Evolutionary conservation across 2,113 vertebrate genomes (phyloP).

Genomic region (Ceuthmochares aereus): DNA sequence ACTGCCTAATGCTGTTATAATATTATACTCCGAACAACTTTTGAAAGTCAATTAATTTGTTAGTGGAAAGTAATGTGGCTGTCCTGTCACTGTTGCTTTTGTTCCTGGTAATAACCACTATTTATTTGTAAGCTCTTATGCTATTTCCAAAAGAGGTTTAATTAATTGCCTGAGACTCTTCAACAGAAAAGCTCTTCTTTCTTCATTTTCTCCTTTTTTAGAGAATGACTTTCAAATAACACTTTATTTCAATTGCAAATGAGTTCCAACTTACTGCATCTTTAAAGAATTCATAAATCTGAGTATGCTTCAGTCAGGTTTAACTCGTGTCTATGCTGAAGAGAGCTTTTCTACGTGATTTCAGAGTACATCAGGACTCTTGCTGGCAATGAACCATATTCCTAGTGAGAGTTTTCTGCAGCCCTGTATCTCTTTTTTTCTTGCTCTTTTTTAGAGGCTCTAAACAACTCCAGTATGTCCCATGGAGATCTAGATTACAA

Average conservation of each 20-base stretch:
- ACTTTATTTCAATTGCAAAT: slow-evolving; percentile 60
- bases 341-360: background rate
- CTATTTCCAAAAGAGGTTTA: slow-evolving; percentile 45
- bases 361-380: background rate
- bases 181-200: slow-evolving; percentile 30
- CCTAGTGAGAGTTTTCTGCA: background rate
- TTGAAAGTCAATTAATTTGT: slow-evolving; percentile 35
- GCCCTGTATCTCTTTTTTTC: background rate
- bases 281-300: slow-evolving; percentile 52
- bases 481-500: background rate
- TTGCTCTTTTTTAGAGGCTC: background rate
- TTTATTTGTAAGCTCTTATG: slow-evolving; percentile 39
- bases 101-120: slow-evolving; percentile 17
- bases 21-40: background rate
- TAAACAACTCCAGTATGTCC: background rate
- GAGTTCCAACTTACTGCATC: slow-evolving; percentile 23
- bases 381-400: background rate
- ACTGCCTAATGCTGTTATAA: background rate
- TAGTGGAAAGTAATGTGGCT: background rate
- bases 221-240: slow-evolving; percentile 46
- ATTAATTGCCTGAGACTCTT: slow-evolving; percentile 43
- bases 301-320: background rate
- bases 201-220: background rate
- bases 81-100: slow-evolving; percentile 4
- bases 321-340: background rate